Evolutionary conservation across 2,113 vertebrate species (phyloP).

Genomic region (Saguinus imperator): DNA sequence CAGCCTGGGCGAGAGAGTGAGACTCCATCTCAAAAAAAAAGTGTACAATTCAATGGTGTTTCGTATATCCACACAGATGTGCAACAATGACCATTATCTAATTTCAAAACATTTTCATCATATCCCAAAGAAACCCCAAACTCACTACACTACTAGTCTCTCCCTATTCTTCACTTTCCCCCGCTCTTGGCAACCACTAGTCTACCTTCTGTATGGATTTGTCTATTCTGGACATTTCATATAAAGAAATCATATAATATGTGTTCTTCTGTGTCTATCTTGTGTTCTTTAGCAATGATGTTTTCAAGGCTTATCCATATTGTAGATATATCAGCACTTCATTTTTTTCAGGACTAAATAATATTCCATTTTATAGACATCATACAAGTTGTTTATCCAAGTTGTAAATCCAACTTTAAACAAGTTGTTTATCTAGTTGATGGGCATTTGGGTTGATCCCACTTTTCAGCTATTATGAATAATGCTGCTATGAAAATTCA

Average conservation of each 20-base stretch:
- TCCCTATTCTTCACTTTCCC: neutral
- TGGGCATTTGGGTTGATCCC: neutral
- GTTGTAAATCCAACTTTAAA: no score
- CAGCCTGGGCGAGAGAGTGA: no score
- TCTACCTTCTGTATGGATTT: neutral
- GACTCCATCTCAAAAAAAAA: neutral
- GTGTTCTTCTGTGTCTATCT: neutral
- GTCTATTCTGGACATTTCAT: neutral
- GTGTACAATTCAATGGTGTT: neutral
- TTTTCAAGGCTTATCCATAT: neutral
- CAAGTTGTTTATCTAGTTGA: neutral
- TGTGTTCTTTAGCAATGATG: neutral
- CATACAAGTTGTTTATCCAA: neutral
- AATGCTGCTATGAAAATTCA: neutral
- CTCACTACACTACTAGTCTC: neutral
- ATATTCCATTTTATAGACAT: neutral
- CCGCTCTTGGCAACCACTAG: neutral
- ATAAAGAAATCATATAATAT: neutral
- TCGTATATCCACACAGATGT: neutral
- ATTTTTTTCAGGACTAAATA: neutral
- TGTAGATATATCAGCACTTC: neutral
- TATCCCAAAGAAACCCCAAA: neutral
- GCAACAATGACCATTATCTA: neutral
- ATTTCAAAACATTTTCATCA: conserved; percentile 5
- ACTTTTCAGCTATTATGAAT: neutral